Evolutionary conservation across 2,888 invertebrate genomes (phyloP).

Genomic region (Rhimphoctona megacephalus): DNA sequence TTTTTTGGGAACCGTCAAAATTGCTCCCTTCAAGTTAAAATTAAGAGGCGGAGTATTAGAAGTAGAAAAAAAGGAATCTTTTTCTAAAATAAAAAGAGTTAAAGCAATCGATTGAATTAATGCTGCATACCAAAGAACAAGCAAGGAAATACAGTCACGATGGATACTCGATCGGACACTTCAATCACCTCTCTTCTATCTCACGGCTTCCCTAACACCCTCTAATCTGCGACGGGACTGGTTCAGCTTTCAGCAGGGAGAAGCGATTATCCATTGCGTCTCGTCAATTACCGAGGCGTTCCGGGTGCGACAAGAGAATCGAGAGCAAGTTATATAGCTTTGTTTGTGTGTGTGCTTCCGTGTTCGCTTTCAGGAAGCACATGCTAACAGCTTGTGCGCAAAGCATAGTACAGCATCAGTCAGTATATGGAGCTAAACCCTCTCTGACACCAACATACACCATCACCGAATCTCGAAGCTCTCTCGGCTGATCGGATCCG

Average conservation of each 20-base stretch:
- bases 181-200: slow-evolving; percentile 71
- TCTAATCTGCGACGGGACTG: slow-evolving; percentile 75
- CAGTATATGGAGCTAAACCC: slow-evolving; percentile 54
- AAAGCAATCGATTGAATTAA: slow-evolving; percentile 42
- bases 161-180: slow-evolving; percentile 71
- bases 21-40: slow-evolving; percentile 20
- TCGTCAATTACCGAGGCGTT: slow-evolving; percentile 81
- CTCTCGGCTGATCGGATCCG: slow-evolving; percentile 77
- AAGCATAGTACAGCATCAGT: slow-evolving; percentile 28
- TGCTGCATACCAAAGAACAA: neutral
- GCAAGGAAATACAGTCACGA: slow-evolving; percentile 7
- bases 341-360: slow-evolving; percentile 19
- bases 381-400: slow-evolving; percentile 50
- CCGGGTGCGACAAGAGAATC: slow-evolving; percentile 73
- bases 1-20: slow-evolving; percentile 21
- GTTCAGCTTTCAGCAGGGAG: slow-evolving; percentile 51
- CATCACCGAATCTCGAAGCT: slow-evolving; percentile 74
- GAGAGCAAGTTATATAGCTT: slow-evolving; percentile 41
- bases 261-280: slow-evolving; percentile 82
- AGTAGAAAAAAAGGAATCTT: neutral
- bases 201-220: slow-evolving; percentile 63
- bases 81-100: neutral
- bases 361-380: slow-evolving; percentile 46
- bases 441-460: slow-evolving; percentile 56
- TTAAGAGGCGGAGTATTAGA: neutral